Percentiles rank a stretch among this genome's conserved stretches.
phyloP scores from a whole-genome alignment of 1,140 invertebrate species.

The Hycleus cichorii region DNA sequence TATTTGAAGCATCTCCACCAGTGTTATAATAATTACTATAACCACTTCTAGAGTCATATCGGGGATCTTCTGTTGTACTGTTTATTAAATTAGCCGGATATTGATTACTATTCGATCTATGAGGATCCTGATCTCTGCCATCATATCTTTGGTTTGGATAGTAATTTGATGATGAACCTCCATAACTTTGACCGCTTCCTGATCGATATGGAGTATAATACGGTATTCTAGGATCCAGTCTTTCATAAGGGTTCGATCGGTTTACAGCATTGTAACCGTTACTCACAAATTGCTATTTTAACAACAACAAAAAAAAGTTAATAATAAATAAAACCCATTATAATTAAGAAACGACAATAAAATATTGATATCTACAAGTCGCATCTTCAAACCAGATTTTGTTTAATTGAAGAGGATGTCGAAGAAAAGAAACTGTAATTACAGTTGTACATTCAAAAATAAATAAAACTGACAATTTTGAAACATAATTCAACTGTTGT shows the following conservation, averaged over 20 bases:
- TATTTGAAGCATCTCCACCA: too few species aligned
- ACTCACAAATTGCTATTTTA: conserved; percentile 28
- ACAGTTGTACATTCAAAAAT: too few species aligned
- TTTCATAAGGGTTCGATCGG: conserved; percentile 24
- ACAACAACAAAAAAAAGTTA: neutral
- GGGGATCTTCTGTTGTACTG: neutral
- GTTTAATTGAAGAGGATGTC: too few species aligned
- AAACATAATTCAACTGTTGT: neutral
- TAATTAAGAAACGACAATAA: neutral
- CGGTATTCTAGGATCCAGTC: conserved; percentile 3
- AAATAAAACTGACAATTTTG: neutral
- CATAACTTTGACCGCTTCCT: neutral
- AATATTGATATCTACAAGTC: conserved; percentile 3
- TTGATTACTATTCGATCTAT: too few species aligned
- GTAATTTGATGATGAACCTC: neutral
- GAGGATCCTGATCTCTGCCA: neutral
- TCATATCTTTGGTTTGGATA: neutral
- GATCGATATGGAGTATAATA: neutral
- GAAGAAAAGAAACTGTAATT: too few species aligned
- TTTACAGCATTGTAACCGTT: conserved; percentile 20
- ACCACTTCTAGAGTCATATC: neutral
- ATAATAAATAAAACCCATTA: too few species aligned
- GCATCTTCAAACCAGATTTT: conserved; percentile 9
- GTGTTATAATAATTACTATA: neutral
- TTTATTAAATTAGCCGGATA: neutral